Base-by-base conservation (phyloP, 1,140 invertebrate species). In the Vollenhovia emeryi region DNA sequence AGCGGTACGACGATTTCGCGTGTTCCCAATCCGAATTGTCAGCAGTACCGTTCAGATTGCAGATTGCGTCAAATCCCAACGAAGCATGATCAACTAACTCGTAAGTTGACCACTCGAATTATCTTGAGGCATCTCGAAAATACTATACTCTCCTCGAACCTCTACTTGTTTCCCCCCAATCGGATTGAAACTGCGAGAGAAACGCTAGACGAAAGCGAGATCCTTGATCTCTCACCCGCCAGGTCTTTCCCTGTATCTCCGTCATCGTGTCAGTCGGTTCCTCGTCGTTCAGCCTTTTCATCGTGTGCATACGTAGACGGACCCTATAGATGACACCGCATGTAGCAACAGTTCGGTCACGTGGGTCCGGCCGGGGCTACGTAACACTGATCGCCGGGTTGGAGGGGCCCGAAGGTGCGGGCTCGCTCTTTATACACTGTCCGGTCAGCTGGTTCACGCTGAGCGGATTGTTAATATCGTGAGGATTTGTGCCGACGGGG, bases 391-490 rank as follows among this genome's bases (percentile, higher is more conserved):
- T 96, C 87, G 96, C 96, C 83, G 96, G 95, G 87, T 96, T 95
- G 68, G 95, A 94, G 69, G 95, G 94, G 87, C 95, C 95, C 89
- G 95, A 93, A 71, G 95, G 93, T 73, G 94, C 93, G 48, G 92
- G 87, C 87, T 95, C 95, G 91, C 94, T 96, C 91, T 96, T 96
- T 88, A 96, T 96, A 94, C 96, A 96, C 95, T 97, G 96, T 88
- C 96, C 97, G 52, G 97, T 98, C 84, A 98, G 95, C 94, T 98
- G 97, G 91, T 98, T 98, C 45, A 98, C 98, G 94, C 97, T 98
- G 33, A 98, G 95, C 30, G 98, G 98, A 95, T 98, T 98, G 95
- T 98, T 98, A 79, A 97, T 97, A 95, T 98, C 98, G 89, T 98
- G 96, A 13, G 98, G 98, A 95, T 98, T 98, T 11, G 98, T 98